phyloP scores from a whole-genome alignment of 1,140 invertebrate genomes.

The Trichonephila clavipes region DNA sequence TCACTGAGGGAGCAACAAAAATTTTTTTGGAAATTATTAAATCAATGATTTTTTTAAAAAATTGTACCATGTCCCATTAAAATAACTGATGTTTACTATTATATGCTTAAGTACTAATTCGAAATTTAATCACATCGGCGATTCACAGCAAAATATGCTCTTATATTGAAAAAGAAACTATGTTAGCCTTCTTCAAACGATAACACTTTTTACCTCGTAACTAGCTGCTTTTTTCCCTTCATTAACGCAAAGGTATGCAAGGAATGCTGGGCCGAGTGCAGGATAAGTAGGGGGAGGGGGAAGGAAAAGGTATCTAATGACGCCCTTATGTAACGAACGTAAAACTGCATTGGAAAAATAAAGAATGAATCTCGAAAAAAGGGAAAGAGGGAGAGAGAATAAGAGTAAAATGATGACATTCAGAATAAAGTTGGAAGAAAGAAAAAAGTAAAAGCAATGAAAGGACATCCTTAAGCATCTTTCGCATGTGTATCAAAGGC shows the following conservation, averaged over 20 bases:
- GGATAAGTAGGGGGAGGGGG: background rate
- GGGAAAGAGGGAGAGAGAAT: background rate
- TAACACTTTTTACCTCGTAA: background rate
- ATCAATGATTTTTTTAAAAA: too few species aligned
- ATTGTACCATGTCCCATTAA: too few species aligned
- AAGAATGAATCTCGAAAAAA: background rate
- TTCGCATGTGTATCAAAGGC: slow-evolving; percentile 1
- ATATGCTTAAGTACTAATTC: too few species aligned
- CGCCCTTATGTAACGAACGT: background rate
- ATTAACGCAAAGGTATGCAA: background rate
- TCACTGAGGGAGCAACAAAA: too few species aligned
- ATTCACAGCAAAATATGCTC: too few species aligned
- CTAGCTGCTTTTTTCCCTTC: background rate
- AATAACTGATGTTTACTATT: too few species aligned
- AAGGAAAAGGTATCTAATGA: slow-evolving; percentile 10
- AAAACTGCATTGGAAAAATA: background rate
- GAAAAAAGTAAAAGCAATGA: background rate
- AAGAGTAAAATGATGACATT: slow-evolving; percentile 2
- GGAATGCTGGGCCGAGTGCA: background rate
- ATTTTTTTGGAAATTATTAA: too few species aligned
- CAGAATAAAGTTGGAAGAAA: slow-evolving; percentile 4
- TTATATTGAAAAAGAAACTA: too few species aligned
- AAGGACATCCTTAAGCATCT: background rate
- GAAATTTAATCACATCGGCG: too few species aligned
- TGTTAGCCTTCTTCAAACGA: background rate